A percentile compares a stretch with the other conserved stretches of the same genome.
phyloP scores from a whole-genome alignment of 2,113 vertebrate genomes.

The Stigmatopora nigra region DNA sequence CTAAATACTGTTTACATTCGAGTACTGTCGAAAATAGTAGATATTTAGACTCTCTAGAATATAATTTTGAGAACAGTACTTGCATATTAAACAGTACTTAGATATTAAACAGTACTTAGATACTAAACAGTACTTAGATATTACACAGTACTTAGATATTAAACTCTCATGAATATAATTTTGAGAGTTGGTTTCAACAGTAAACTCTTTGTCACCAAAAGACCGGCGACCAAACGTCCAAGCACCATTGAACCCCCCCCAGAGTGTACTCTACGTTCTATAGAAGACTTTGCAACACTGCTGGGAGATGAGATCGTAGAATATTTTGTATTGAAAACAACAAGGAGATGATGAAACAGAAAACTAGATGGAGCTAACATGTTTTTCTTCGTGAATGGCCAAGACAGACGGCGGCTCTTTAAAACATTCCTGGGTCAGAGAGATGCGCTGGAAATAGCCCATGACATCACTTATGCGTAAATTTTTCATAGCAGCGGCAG shows the following conservation, averaged over 20 bases:
- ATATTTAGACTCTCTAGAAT: no score
- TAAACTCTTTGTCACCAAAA: no score
- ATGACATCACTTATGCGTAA: conserved; percentile 74
- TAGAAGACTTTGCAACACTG: conserved; percentile 19
- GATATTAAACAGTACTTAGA: no score
- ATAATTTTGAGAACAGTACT: no score
- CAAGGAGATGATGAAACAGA: conserved; percentile 18
- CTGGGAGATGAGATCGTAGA: conserved; percentile 11
- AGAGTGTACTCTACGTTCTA: conserved; percentile 24
- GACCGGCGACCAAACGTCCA: no score
- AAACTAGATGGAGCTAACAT: conserved; percentile 14
- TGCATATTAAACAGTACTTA: no score
- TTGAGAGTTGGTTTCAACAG: no score
- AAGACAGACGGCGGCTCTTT: conserved; percentile 59
- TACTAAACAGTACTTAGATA: no score
- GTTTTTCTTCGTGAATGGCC: conserved; percentile 3
- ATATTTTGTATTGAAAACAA: conserved; percentile 19
- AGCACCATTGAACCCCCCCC: conserved; percentile 26
- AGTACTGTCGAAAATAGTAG: no score
- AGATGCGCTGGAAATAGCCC: conserved; percentile 67
- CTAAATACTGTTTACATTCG: no score
- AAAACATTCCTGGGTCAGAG: conserved; percentile 67
- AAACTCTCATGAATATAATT: no score
- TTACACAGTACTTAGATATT: no score
- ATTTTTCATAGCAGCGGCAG: conserved; percentile 71